Base-by-base conservation (phyloP, 2,888 invertebrate genomes). In the Platycheirus rosarum region DNA sequence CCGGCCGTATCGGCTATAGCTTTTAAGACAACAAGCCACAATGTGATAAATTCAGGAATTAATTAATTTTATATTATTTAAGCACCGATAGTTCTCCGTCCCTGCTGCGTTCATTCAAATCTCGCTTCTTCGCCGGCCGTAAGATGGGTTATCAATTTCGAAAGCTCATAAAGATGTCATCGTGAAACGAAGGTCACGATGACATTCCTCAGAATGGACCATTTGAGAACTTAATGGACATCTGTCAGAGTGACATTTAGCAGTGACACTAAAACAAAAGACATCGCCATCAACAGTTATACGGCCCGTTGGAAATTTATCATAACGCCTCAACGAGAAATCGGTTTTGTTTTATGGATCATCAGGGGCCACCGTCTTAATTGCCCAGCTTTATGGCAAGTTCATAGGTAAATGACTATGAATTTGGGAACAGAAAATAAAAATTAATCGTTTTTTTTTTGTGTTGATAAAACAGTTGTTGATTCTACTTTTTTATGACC, bases 81-180 rank as follows among this genome's bases (percentile, higher is more conserved):
- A 76, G 68, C 23, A 40, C 20, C 70, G 60, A 66, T 66, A 66
- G 48, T 46, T 80, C 53, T 60, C 8, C 42, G 66, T 49, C 55
- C 62, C 57, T 20, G 32, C 68, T 46, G 57, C 20, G 40, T 37
- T 9, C 44, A 42, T 49, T 18, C 16, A 73, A 44, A 48, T 26
- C 46, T 48, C 11, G 37, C 48, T 37, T 46, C n/a, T 14, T 23
- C 23, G 8, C 16, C 13, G 11, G 7, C 32, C 62, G 35, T 65
- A 46, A 77, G 71, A 62, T 49, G 53, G 55, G 74, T 68, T 71
- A 77, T 82, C 82, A 82, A 82, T 82, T n/a, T 82, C 63, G 71
- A 82, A 77, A 82, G 71, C 82, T 77, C 82, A 82, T 82, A 82
- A 82, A 82, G 82, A 77, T 82, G 82, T 82, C 82, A 77, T 82